These are phyloP conservation scores for Mimumesa dahlbomi DNA, from an alignment of 2,888 invertebrate species.

Conservation along the genomic window DNA sequence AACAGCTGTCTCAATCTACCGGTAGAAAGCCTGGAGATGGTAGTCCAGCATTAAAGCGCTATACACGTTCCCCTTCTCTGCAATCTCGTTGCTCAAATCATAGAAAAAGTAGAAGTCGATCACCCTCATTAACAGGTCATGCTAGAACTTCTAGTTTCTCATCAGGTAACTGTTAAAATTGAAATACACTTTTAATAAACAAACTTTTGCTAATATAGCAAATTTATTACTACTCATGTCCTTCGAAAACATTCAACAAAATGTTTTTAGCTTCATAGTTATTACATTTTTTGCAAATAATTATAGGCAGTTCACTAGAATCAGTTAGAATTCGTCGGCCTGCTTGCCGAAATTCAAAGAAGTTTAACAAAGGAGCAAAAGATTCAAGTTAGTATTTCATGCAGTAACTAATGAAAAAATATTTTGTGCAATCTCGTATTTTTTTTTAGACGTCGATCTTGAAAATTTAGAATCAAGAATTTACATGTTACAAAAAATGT, in stretches of 20 bases:
- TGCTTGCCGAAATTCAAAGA: conserved; percentile 52
- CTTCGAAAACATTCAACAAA: too few species aligned
- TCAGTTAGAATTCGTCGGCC: conserved; percentile 60
- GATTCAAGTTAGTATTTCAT: conserved; percentile 47
- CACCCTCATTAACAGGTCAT: conserved; percentile 63
- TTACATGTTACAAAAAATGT: conserved; percentile 75
- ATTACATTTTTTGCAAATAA: neutral
- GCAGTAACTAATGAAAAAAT: too few species aligned
- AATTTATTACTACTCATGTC: neutral
- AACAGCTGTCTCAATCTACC: conserved; percentile 55
- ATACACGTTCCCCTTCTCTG: conserved; percentile 48
- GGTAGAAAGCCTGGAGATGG: conserved; percentile 54
- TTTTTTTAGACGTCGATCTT: conserved; percentile 74
- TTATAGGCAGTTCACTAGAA: conserved; percentile 62
- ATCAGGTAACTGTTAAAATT: conserved; percentile 48
- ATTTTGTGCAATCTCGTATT: conserved; percentile 10
- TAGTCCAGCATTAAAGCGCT: conserved; percentile 57
- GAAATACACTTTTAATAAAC: neutral
- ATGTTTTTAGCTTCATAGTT: too few species aligned
- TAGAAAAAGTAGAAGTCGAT: conserved; percentile 64
- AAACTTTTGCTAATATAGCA: neutral
- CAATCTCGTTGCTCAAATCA: conserved; percentile 47
- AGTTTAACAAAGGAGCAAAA: conserved; percentile 53
- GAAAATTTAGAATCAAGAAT: conserved; percentile 79
- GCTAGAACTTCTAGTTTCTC: conserved; percentile 63